phyloP scores from a whole-genome alignment of 1,140 invertebrate genomes.

The Plodia interpunctella region DNA sequence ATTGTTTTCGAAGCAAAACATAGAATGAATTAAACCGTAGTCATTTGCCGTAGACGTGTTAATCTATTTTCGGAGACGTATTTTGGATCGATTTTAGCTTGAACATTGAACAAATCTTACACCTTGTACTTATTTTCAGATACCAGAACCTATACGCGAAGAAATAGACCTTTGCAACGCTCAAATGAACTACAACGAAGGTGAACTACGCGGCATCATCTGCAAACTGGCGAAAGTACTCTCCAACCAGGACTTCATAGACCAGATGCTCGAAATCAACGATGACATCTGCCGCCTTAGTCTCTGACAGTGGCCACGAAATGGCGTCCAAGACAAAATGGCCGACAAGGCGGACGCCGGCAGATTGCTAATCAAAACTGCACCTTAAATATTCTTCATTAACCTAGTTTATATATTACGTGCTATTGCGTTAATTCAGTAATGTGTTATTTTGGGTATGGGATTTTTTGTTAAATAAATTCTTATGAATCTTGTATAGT shows the following conservation, averaged over 20 bases:
- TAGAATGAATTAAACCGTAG: too few relatives aligned
- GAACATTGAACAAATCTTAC: too few relatives aligned
- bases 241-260: constrained; percentile 82
- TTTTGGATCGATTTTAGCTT: too few relatives aligned
- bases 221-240: constrained; percentile 82
- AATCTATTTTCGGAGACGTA: too few relatives aligned
- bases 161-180: constrained; percentile 82
- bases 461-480: constrained; percentile 19
- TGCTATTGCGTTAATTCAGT: constrained; percentile 14
- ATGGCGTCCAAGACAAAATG: constrained; percentile 46
- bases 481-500: background rate
- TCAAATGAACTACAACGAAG: constrained; percentile 82
- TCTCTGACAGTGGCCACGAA: constrained; percentile 40
- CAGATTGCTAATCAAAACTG: constrained; percentile 18
- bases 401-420: constrained; percentile 5
- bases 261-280: constrained; percentile 86
- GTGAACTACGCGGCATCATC: constrained; percentile 79
- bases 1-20: too few relatives aligned
- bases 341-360: constrained; percentile 24
- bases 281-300: constrained; percentile 81
- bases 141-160: constrained; percentile 77
- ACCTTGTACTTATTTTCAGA: constrained; percentile 65
- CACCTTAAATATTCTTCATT: constrained; percentile 21
- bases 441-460: constrained; percentile 15
- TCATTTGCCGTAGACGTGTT: too few relatives aligned